phyloP scores from a whole-genome alignment of 2,888 invertebrate species.

The Invenusta paracnida region DNA sequence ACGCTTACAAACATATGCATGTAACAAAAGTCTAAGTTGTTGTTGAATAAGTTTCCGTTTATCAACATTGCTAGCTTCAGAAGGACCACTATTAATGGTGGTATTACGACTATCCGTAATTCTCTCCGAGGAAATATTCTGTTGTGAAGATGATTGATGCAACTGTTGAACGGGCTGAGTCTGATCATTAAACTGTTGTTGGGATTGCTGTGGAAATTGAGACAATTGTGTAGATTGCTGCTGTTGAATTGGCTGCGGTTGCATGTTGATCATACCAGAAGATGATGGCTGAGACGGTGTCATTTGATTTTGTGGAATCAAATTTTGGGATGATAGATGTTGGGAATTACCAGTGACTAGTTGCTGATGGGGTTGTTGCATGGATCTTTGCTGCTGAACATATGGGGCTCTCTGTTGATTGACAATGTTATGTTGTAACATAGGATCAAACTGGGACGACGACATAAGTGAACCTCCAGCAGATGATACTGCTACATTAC shows the following conservation, averaged over 20 bases:
- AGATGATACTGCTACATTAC: background rate
- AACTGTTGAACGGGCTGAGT: conserved; percentile 35
- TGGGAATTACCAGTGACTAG: background rate
- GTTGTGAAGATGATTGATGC: background rate
- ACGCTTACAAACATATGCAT: conserved; percentile 96
- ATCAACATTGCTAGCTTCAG: conserved; percentile 75
- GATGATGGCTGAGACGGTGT: background rate
- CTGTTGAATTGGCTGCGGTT: background rate
- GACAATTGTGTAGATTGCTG: background rate
- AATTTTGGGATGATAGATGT: background rate
- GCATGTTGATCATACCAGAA: background rate
- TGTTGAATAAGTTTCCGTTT: conserved; percentile 96
- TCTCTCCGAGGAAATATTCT: background rate
- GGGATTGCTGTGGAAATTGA: background rate
- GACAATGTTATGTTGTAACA: background rate
- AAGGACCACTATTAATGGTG: background rate
- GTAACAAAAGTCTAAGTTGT: conserved; percentile 87
- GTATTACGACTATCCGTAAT: background rate
- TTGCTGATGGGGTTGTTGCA: background rate
- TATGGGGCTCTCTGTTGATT: background rate
- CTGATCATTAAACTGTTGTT: background rate
- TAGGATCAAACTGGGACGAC: background rate
- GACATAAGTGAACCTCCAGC: background rate
- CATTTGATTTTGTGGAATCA: background rate
- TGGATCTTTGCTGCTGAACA: background rate